A percentile compares a stretch with the other conserved stretches of the same genome.
These are phyloP conservation scores for Scytalopus superciliaris DNA, from an alignment of 2,113 vertebrate species.

Conservation along the genomic window DNA sequence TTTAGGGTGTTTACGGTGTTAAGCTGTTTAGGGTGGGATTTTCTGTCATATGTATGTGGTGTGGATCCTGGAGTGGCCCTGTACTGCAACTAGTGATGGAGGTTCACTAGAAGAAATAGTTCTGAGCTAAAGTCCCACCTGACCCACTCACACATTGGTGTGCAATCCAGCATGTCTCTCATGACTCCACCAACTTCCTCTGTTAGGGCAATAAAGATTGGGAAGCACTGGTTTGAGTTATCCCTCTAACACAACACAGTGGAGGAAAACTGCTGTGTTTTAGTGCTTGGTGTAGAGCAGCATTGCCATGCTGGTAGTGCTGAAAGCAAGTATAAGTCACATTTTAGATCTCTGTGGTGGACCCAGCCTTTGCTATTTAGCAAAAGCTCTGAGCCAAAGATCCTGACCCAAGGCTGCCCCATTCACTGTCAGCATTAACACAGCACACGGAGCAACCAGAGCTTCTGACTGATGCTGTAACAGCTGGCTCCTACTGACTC, in stretches of 20 bases:
- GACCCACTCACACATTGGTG: background rate
- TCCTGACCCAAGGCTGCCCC: background rate
- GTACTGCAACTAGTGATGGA: background rate
- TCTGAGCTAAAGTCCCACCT: rapidly evolving
- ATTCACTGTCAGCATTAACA: background rate
- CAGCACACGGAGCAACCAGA: background rate
- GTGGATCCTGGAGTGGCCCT: rapidly evolving
- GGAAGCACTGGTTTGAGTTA: background rate
- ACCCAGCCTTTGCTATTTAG: background rate
- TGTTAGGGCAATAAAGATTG: background rate
- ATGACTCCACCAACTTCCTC: background rate
- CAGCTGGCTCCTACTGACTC: background rate
- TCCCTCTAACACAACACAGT: background rate
- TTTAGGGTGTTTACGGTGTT: too few species aligned
- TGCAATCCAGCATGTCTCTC: background rate
- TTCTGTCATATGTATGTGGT: rapidly evolving
- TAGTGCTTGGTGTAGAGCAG: background rate
- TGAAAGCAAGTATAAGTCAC: background rate
- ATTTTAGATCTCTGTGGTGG: background rate
- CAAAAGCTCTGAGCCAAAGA: background rate
- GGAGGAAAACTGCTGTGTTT: background rate
- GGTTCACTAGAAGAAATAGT: background rate
- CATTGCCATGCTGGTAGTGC: background rate
- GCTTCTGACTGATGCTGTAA: background rate
- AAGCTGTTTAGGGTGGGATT: background rate